Evolutionary conservation across 2,113 vertebrate species (phyloP).

Genomic region (Lonchura striata): DNA sequence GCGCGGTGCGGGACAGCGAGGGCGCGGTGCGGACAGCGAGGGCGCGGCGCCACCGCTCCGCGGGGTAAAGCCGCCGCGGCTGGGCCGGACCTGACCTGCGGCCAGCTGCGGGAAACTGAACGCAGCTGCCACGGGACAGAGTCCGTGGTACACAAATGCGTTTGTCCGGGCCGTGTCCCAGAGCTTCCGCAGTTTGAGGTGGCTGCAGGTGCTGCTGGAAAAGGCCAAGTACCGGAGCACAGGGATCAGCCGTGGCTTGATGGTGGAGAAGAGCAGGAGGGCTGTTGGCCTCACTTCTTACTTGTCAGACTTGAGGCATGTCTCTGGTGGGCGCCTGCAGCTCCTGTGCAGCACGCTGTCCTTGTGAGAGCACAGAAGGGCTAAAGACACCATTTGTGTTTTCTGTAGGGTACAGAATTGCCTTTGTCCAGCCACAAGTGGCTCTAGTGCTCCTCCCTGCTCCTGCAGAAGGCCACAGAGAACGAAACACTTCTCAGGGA

Average conservation of each 20-base stretch:
- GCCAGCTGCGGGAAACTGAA: no score
- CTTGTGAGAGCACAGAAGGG: not conserved
- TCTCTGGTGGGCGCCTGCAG: accelerated
- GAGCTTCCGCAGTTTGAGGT: no score
- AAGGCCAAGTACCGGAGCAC: accelerated
- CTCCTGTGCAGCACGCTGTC: accelerated
- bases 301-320: not conserved
- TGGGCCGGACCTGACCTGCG: accelerated
- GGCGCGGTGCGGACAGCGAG: no score
- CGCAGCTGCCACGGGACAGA: accelerated
- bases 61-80: accelerated
- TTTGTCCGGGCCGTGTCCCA: accelerated
- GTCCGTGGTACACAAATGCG: accelerated
- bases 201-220: not conserved
- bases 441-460: not conserved
- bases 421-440: not conserved
- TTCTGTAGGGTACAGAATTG: not conserved
- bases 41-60: accelerated
- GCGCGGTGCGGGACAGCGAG: no score
- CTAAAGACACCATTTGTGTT: accelerated
- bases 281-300: accelerated
- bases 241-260: accelerated
- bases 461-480: not conserved
- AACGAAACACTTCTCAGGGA: not conserved
- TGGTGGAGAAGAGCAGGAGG: accelerated